Base-by-base conservation (phyloP, 2,888 invertebrate genomes). In the Nasonovia ribisnigri region DNA sequence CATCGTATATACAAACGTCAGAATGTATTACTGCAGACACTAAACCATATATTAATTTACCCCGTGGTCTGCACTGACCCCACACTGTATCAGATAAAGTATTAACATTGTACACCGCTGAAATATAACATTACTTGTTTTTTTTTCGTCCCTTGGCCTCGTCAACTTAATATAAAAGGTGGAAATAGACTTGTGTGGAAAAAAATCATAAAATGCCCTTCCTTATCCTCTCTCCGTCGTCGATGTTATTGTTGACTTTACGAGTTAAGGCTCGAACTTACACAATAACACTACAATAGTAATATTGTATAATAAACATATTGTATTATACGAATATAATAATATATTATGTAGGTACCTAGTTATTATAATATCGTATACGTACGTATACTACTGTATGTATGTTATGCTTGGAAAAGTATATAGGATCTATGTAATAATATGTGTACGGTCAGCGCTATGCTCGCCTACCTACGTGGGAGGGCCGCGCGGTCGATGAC, bases 401-500 rank as follows among this genome's bases (percentile, higher is more conserved):
- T n/a, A 46, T 20, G 24, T 67, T 51, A 92, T n/a, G 24, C 88
- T 43, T 43, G 60, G 88, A 92, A 77, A 92, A 67, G 67, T 67
- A 91, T 67, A 91, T 42, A 54, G 20, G 57, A 57, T 88, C 46
- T n/a, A n/a, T 51, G 51, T 88, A 88, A 48, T n/a, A 24, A 8
- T 54, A 57, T 42, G 36, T 36, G 77, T 36, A 77, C 2, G 36
- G 77, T 77, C 36, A 54, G 92, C 77, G 26, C 6, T 51, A n/a
- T 51, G 86, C 8, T 11, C 26, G 51, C 86, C 90, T 42, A 60
- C 86, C 90, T 42, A 60, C 90, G 93, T 86, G 90, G 93, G 90
- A 93, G 93, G 93, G 93, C 77, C 77, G 36, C 6, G 77, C 89
- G 57, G 84, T 42, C 67, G 93, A 87, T 51, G 90, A 93, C 93